Evolutionary conservation across 1,140 invertebrate species (phyloP).

Genomic region (Hycleus cichorii): DNA sequence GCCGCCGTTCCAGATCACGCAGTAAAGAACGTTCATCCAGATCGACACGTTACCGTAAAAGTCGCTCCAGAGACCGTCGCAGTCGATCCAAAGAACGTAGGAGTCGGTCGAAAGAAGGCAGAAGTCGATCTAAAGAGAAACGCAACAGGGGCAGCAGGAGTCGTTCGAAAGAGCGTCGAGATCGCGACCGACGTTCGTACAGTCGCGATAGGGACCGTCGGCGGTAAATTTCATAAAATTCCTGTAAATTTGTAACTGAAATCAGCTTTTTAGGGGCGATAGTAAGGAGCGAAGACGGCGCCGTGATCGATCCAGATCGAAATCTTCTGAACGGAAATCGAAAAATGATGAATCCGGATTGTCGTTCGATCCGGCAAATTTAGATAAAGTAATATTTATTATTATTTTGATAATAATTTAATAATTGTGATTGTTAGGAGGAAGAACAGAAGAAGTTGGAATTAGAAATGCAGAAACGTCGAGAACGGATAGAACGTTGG

Average conservation of each 20-base stretch:
- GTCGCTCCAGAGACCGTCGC: constrained; percentile 33
- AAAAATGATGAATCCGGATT: constrained; percentile 50
- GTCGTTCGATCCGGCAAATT: constrained; percentile 60
- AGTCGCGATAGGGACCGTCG: constrained; percentile 45
- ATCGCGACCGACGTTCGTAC: constrained; percentile 34
- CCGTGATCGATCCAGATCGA: constrained; percentile 39
- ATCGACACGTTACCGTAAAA: constrained; percentile 42
- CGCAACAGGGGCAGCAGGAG: constrained; percentile 41
- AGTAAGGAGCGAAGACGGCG: constrained; percentile 42
- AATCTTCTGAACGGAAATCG: constrained; percentile 44
- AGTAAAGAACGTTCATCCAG: constrained; percentile 46
- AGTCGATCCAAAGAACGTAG: constrained; percentile 40
- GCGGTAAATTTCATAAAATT: constrained; percentile 25
- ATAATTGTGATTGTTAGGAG: constrained; percentile 44
- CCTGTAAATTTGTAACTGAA: neutral
- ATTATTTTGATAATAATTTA: constrained; percentile 38
- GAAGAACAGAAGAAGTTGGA: constrained; percentile 86
- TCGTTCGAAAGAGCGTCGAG: constrained; percentile 38
- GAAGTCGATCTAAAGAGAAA: constrained; percentile 44
- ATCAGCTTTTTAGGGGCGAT: constrained; percentile 41
- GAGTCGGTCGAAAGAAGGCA: constrained; percentile 43
- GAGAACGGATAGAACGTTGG: constrained; percentile 91
- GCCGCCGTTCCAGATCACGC: constrained; percentile 55
- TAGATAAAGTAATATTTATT: constrained; percentile 50
- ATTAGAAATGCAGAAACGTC: constrained; percentile 90